A percentile compares a stretch with the other conserved stretches of the same genome.
Evolutionary conservation across 2,113 vertebrate genomes (phyloP).

Genomic region (Pachycephala philippinensis): DNA sequence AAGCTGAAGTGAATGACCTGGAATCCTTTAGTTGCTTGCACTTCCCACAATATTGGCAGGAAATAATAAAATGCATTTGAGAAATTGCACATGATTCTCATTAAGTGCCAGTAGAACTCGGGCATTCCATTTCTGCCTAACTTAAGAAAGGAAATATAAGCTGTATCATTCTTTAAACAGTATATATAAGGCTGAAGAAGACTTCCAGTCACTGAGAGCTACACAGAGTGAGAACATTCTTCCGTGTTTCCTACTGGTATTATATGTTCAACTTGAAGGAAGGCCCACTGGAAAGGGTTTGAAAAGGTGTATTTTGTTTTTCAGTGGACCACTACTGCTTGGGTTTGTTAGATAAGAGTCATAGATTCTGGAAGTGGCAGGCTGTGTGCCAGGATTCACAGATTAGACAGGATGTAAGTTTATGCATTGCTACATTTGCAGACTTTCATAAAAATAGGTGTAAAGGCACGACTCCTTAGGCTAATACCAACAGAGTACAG

Average conservation of each 20-base stretch:
- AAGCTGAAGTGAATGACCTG: not conserved
- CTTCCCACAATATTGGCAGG: not conserved
- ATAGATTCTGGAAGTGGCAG: not conserved
- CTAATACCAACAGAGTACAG: not conserved
- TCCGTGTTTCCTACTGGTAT: not conserved
- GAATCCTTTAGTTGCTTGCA: not conserved
- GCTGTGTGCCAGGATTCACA: not conserved
- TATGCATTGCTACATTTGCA: not conserved
- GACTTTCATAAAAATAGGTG: not conserved
- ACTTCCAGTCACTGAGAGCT: not conserved
- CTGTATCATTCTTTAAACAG: accelerated
- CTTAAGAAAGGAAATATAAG: not conserved
- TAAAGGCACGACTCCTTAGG: not conserved
- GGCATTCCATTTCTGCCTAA: not conserved
- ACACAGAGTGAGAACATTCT: not conserved
- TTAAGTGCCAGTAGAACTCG: not conserved
- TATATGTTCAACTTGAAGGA: not conserved
- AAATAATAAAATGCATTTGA: not conserved
- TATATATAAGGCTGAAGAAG: not conserved
- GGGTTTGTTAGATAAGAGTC: not conserved
- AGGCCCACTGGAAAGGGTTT: not conserved
- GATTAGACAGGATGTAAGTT: not conserved
- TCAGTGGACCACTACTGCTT: not conserved
- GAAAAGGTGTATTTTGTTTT: not conserved
- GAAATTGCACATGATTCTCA: not conserved